These are phyloP conservation scores for Trogon surrucura DNA, from an alignment of 2,113 vertebrate species.

Conservation along the genomic window DNA sequence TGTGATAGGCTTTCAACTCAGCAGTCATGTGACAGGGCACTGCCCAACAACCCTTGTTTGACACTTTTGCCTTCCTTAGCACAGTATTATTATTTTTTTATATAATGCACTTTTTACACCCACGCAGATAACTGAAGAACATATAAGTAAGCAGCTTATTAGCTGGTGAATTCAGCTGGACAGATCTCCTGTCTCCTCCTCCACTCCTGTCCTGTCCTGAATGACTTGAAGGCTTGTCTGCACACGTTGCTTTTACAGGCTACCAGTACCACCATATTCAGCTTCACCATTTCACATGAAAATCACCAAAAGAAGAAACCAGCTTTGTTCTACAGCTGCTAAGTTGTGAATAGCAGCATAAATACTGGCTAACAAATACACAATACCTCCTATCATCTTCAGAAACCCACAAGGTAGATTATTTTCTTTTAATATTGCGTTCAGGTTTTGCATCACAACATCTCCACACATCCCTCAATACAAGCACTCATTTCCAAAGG, in stretches of 20 bases:
- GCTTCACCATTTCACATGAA: neutral
- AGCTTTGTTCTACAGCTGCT: neutral
- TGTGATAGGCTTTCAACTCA: neutral
- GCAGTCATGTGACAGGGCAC: neutral
- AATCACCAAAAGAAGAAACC: neutral
- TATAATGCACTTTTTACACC: neutral
- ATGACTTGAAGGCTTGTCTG: neutral
- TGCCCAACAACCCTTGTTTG: neutral
- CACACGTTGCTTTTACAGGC: neutral
- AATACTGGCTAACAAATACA: neutral
- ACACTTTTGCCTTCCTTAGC: neutral
- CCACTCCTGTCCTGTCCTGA: no score
- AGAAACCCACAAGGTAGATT: neutral
- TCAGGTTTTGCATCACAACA: neutral
- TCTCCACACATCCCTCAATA: no score
- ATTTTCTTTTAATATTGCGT: neutral
- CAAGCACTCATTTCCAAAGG: neutral
- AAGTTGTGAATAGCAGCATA: neutral
- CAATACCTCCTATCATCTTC: neutral
- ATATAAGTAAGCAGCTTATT: rapidly evolving
- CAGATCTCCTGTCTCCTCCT: neutral
- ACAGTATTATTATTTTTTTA: neutral
- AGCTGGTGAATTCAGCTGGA: neutral
- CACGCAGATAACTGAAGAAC: neutral
- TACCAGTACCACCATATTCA: neutral